Conservation (phyloP, 2,888 invertebrate species). For the Nesidiocoris tenuis region DNA sequence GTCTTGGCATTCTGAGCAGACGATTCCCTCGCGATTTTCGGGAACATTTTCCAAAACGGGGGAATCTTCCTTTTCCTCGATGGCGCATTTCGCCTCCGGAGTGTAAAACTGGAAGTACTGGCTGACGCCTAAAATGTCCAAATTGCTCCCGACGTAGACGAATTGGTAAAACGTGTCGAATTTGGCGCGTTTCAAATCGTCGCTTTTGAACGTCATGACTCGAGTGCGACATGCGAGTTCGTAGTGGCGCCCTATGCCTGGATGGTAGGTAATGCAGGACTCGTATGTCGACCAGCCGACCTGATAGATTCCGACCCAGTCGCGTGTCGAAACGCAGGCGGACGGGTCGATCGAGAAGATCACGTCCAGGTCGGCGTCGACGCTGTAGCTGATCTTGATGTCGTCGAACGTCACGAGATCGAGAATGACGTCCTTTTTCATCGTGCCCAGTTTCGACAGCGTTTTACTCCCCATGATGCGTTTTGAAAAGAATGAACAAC, state of each 20-base stretch:
- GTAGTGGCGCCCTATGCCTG: conserved; percentile 40
- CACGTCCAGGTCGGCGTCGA: conserved; percentile 35
- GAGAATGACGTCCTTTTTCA: conserved; percentile 18
- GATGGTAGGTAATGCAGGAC: conserved; percentile 41
- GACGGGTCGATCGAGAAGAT: conserved; percentile 39
- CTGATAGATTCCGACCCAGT: conserved; percentile 46
- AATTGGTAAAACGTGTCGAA: conserved; percentile 42
- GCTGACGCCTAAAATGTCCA: conserved; percentile 43
- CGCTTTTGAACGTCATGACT: conserved; percentile 28
- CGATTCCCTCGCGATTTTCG: background rate
- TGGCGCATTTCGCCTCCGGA: background rate
- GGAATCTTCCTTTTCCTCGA: background rate
- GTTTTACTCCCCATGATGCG: background rate
- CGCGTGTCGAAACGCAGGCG: conserved; percentile 42
- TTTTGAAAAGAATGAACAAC: too few relatives aligned
- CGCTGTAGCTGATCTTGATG: conserved; percentile 34
- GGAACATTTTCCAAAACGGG: background rate
- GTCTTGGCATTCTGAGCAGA: background rate
- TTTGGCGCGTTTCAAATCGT: conserved; percentile 36
- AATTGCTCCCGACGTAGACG: conserved; percentile 44
- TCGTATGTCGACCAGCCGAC: conserved; percentile 43
- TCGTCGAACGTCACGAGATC: conserved; percentile 43
- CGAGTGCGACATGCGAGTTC: conserved; percentile 40
- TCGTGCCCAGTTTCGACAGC: background rate
- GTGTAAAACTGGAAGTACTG: conserved; percentile 24